Percentiles rank a stretch among this genome's conserved stretches.
These are phyloP conservation scores for Acrobasis suavella DNA, from an alignment of 2,888 invertebrate species.

Conservation along the genomic window DNA sequence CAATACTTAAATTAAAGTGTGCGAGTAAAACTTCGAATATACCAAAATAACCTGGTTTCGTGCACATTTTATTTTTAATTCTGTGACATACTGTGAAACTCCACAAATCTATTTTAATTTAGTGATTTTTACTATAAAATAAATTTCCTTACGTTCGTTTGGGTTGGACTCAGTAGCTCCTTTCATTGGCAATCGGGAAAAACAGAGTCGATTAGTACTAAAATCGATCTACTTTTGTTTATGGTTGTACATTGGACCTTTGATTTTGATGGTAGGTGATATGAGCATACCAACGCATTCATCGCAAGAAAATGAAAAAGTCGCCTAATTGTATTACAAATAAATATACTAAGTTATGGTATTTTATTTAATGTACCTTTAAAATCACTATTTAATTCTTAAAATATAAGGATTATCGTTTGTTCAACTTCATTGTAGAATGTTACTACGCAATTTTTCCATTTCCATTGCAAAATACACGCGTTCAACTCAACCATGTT, in stretches of 20 bases:
- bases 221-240: conserved; percentile 16
- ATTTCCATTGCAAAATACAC: too few relatives aligned
- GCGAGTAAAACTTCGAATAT: neutral
- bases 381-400: too few relatives aligned
- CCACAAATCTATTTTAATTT: neutral
- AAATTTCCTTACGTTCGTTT: conserved; percentile 65
- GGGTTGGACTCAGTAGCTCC: conserved; percentile 72
- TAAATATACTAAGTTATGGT: neutral
- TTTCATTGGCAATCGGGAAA: conserved; percentile 53
- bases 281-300: conserved; percentile 21
- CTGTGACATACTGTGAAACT: conserved; percentile 24
- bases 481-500: too few relatives aligned
- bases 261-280: conserved; percentile 26
- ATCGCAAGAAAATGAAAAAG: neutral
- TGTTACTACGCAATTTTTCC: too few relatives aligned
- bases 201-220: conserved; percentile 42
- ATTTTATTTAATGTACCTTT: neutral
- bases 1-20: neutral
- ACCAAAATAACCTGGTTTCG: conserved; percentile 18
- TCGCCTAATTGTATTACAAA: neutral
- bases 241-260: conserved; percentile 73
- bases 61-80: conserved; percentile 26
- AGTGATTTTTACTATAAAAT: conserved; percentile 30
- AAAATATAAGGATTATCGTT: too few relatives aligned
- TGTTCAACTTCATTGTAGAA: too few relatives aligned